Conservation (phyloP, 2,888 invertebrate genomes). For the Caenorhabditis sulstoni region DNA sequence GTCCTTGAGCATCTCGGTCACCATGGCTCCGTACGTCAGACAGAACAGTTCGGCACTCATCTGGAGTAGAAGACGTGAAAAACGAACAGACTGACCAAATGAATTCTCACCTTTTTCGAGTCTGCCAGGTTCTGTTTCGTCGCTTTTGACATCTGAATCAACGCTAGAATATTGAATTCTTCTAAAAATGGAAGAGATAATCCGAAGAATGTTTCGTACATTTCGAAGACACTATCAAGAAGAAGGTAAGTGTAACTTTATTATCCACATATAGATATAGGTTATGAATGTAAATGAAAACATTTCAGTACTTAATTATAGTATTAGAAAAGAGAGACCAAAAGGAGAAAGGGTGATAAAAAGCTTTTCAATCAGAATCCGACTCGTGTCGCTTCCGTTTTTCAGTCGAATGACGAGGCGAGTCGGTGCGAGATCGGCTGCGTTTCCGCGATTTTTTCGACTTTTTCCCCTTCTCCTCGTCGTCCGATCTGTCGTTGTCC, state of each 20-base stretch:
- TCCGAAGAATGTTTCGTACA: too few relatives aligned
- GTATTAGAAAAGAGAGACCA: slow-evolving; percentile 11
- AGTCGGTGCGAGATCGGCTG: slow-evolving; percentile 41
- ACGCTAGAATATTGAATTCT: background rate
- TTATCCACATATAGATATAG: too few relatives aligned
- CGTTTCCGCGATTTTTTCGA: slow-evolving; percentile 54
- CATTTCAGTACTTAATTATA: slow-evolving; percentile 4
- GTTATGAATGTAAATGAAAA: background rate
- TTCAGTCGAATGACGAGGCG: slow-evolving; percentile 44
- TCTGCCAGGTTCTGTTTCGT: slow-evolving; percentile 62
- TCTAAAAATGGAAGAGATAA: too few relatives aligned
- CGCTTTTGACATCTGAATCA: slow-evolving; percentile 67
- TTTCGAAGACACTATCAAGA: too few relatives aligned
- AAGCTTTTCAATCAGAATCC: slow-evolving; percentile 4
- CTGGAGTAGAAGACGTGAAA: slow-evolving; percentile 45
- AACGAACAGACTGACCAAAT: background rate
- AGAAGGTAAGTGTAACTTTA: too few relatives aligned
- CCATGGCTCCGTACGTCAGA: slow-evolving; percentile 96
- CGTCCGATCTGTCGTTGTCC: slow-evolving; percentile 53
- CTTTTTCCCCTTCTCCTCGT: slow-evolving; percentile 56
- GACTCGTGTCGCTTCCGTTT: slow-evolving; percentile 42
- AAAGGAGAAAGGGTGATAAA: background rate
- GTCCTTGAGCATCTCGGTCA: slow-evolving; percentile 96
- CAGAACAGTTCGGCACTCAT: slow-evolving; percentile 88
- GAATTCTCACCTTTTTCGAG: slow-evolving; percentile 62